phyloP scores from a whole-genome alignment of 2,113 vertebrate species.

The Chascanopsetta lugubris region DNA sequence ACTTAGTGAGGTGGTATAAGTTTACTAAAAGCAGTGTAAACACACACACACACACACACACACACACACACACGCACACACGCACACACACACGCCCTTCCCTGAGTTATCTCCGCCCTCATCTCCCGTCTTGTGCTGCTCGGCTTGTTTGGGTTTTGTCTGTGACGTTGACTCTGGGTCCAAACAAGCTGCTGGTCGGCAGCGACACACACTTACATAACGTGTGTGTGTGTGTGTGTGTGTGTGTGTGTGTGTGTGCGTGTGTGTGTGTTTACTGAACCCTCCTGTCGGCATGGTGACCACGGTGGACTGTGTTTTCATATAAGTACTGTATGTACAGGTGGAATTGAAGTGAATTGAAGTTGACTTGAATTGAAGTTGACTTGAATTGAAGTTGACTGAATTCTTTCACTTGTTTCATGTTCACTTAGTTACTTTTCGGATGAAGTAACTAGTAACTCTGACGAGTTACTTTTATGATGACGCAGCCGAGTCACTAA shows the following conservation, averaged over 20 bases:
- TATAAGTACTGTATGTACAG: no score
- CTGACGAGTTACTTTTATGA: no score
- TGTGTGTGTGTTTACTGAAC: conserved; percentile 50
- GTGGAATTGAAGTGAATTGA: no score
- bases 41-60: conserved; percentile 11
- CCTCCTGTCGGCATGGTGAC: conserved; percentile 25
- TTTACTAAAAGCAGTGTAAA: not conserved
- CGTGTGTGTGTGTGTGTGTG: conserved; percentile 41
- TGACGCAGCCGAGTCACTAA: no score
- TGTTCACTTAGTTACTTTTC: no score
- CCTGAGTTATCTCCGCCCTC: conserved; percentile 63
- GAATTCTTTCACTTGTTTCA: no score
- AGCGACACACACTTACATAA: conserved; percentile 62
- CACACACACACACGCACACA: conserved; percentile 3
- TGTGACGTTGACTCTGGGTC: conserved; percentile 47
- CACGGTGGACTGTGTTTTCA: no score
- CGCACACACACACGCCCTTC: conserved; percentile 27
- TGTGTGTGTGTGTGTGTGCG: no score
- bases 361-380: no score
- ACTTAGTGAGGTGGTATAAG: not conserved
- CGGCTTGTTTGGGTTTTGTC: conserved; percentile 73
- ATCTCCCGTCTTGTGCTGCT: conserved; percentile 59
- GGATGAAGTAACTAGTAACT: no score
- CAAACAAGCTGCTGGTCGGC: conserved; percentile 64
- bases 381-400: no score